Conservation (phyloP, 2,113 vertebrate species). For the Poeciliopsis turrubarensis region DNA sequence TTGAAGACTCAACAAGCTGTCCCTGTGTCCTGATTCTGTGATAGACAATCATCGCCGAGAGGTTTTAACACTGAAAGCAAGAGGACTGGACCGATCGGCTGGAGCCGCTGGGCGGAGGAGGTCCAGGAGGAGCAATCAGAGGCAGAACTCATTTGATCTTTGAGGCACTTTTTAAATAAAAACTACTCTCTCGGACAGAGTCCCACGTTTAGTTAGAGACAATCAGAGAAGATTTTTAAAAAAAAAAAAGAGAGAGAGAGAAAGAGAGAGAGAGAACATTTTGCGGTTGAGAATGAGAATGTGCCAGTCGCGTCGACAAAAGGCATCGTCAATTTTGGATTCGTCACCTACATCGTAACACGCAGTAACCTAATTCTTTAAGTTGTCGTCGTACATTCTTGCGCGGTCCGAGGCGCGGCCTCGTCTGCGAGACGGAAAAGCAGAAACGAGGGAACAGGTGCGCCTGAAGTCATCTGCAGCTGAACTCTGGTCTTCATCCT, state of each 20-base stretch:
- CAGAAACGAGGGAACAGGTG: slow-evolving; percentile 64
- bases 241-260: slow-evolving; percentile 39
- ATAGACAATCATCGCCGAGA: not conserved
- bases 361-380: slow-evolving; percentile 74
- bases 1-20: not conserved
- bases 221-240: slow-evolving; percentile 47
- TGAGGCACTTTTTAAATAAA: slow-evolving; percentile 86
- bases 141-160: slow-evolving; percentile 64
- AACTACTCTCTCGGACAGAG: slow-evolving; percentile 45
- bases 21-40: not conserved
- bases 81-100: not conserved
- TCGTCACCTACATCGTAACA: slow-evolving; percentile 78
- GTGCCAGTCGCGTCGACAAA: slow-evolving; percentile 85
- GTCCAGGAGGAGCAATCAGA: slow-evolving; percentile 66
- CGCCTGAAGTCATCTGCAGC: slow-evolving; percentile 72
- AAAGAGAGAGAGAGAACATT: slow-evolving; percentile 19
- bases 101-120: slow-evolving; percentile 16
- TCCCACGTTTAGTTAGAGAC: slow-evolving; percentile 33
- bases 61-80: not conserved
- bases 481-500: slow-evolving; percentile 71
- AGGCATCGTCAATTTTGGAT: slow-evolving; percentile 84
- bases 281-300: slow-evolving; percentile 62
- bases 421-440: slow-evolving; percentile 66
- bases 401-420: slow-evolving; percentile 58
- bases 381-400: slow-evolving; percentile 86